Conservation (phyloP, 2,888 invertebrate genomes). For the Mythimna loreyi region DNA sequence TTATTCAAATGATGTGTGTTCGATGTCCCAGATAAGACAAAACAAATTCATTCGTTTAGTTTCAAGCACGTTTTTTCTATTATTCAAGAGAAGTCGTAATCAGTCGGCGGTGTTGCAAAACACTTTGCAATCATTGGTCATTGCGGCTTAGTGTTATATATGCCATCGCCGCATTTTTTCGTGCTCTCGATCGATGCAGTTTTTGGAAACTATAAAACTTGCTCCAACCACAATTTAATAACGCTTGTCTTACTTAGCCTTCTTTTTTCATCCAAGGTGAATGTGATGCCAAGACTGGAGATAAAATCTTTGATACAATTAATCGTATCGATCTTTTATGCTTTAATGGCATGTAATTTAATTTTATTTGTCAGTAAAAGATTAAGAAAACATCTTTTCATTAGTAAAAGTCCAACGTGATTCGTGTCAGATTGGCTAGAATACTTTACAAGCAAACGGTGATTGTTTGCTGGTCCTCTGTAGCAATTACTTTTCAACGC, state of each 20-base stretch:
- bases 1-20: neutral
- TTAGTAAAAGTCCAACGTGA: neutral
- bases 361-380: neutral
- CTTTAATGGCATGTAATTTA: neutral
- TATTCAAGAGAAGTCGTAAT: constrained; percentile 27
- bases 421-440: neutral
- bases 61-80: constrained; percentile 18
- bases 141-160: constrained; percentile 2
- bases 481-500: neutral
- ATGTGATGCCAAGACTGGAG: neutral
- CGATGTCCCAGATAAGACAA: constrained; percentile 7
- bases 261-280: constrained; percentile 5
- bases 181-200: constrained; percentile 7
- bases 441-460: constrained; percentile 7
- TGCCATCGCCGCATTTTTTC: neutral
- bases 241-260: constrained; percentile 2
- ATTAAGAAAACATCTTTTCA: too few relatives aligned
- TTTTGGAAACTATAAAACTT: constrained; percentile 17
- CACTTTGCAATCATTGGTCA: constrained; percentile 5
- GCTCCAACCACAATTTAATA: neutral
- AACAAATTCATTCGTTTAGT: constrained; percentile 19
- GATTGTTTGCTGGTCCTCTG: neutral
- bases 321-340: neutral
- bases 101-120: constrained; percentile 9
- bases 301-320: neutral